These are phyloP conservation scores for Pelodiscus sinensis DNA, from an alignment of 2,113 vertebrate species.

Conservation along the genomic window DNA sequence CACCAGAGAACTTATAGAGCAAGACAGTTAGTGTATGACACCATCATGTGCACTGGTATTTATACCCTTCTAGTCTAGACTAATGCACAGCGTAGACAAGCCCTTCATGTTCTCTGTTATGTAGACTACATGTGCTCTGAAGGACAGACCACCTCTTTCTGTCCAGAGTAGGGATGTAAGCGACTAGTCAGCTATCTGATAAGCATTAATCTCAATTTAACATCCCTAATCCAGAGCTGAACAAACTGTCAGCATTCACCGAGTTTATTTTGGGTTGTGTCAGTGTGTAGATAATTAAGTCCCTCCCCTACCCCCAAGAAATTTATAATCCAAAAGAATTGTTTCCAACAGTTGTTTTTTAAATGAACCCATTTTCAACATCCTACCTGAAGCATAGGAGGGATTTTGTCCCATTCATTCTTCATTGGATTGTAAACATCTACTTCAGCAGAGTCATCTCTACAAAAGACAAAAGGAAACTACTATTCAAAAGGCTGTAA, in stretches of 20 bases:
- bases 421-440: constrained; percentile 92
- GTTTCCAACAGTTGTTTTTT: neutral
- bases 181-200: too few species aligned
- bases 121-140: neutral
- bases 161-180: too few species aligned
- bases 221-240: neutral
- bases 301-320: fast-evolving
- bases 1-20: neutral
- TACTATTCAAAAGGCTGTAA: neutral
- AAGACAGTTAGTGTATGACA: neutral
- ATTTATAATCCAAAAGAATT: neutral
- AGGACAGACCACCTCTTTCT: neutral
- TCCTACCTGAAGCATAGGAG: constrained; percentile 93
- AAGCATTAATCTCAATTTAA: too few species aligned
- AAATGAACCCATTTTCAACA: neutral
- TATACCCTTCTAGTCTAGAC: neutral
- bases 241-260: neutral
- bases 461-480: constrained; percentile 55
- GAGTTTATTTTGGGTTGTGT: neutral
- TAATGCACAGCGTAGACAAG: neutral
- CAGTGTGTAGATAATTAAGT: fast-evolving
- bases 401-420: constrained; percentile 95
- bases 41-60: neutral
- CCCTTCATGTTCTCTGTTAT: fast-evolving
- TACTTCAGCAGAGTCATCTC: constrained; percentile 94